Base-by-base conservation (phyloP, 2,888 invertebrate species). In the Epistrophella euchroma region DNA sequence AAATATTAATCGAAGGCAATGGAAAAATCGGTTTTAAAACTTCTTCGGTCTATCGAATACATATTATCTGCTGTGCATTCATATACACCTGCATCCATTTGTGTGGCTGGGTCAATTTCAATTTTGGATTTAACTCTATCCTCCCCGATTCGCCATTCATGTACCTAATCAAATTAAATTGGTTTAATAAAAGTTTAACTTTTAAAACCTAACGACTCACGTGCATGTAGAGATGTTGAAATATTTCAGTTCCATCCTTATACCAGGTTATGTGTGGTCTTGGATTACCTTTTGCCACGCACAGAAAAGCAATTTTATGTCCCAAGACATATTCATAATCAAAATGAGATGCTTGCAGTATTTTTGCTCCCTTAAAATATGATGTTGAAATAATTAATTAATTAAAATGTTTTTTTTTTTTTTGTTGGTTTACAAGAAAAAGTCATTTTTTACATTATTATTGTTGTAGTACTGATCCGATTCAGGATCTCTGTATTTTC, bases 51-150 rank as follows among this genome's bases (percentile, higher is more conserved):
- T 86, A 98, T 96, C 43, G 97, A 96, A 92, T 97, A 98, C 96
- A 97, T 97, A 91, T 98, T 98, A 92, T 98, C 97, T 0, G 98
- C 98, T 5, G 97, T 97, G 90, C 98, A 98, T 92, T 98, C 98
- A 92, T 98, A 98, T 19, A 97, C 96, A n/a, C 98, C 98, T 13
- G 97, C 97, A 91, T 98, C 98, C 97, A 97, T 98, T 93, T 98
- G 98, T 4, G 98, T 97, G 0, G 98, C 98, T 11, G 98, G 98
- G 92, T 98, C 98, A 64, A 98, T 98, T 93, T 98, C 98, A 90
- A 98, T 94, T 93, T 98, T 98, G 32, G 97, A 97, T 92, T 98
- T 98, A 47, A 98, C 96, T 89, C 94, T 95, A 90, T 97, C 97
- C 2, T 95, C 94, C 10, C 95, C 96, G 88, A 96, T 95, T 88